Evolutionary conservation across 2,888 invertebrate genomes (phyloP).

Genomic region (Strigamia maritima): DNA sequence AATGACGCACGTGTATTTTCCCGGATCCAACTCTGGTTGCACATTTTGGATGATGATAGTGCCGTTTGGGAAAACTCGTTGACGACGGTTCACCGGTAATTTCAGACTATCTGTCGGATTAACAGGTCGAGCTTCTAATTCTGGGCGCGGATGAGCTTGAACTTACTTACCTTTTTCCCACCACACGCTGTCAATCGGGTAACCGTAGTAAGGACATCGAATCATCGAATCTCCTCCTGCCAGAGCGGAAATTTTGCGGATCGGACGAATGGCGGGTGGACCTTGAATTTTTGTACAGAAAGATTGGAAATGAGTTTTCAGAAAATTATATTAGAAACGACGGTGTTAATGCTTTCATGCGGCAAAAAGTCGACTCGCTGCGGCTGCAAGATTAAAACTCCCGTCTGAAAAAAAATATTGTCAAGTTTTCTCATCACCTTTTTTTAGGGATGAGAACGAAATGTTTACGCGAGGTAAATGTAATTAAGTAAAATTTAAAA

Average conservation of each 20-base stretch:
- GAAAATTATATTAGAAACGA: no score
- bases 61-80: slow-evolving; percentile 89
- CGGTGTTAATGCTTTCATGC: no score
- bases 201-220: slow-evolving; percentile 84
- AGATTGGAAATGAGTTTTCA: no score
- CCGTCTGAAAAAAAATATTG: no score
- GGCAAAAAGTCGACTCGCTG: no score
- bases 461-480: not conserved
- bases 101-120: slow-evolving; percentile 65
- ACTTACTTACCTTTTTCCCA: slow-evolving; percentile 77
- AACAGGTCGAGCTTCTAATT: no score
- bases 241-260: slow-evolving; percentile 37
- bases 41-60: slow-evolving; percentile 92
- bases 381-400: no score
- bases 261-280: slow-evolving; percentile 41
- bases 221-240: slow-evolving; percentile 40
- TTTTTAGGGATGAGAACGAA: no score
- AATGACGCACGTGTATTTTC: slow-evolving; percentile 90
- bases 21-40: slow-evolving; percentile 86
- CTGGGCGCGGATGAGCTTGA: no score
- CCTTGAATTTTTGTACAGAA: slow-evolving; percentile 31
- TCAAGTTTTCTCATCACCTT: no score
- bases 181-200: slow-evolving; percentile 86
- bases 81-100: slow-evolving; percentile 89
- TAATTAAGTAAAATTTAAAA: no score